phyloP scores from a whole-genome alignment of 1,140 invertebrate genomes.

The honey bee (Apis mellifera) region Amel_HAv3.1 CM009936.2:10970001-10970500 shows the following conservation, averaged over 20 bases:
- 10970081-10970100: conserved; percentile 22
- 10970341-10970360: neutral
- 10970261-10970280: conserved; percentile 82
- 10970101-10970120: conserved; percentile 54
- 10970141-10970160: conserved; percentile 46
- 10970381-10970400: conserved; percentile 53
- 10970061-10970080: conserved; percentile 13
- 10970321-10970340: too few relatives aligned
- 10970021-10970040: neutral
- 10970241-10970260: conserved; percentile 78
- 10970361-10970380: conserved; percentile 28
- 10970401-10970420: conserved; percentile 35
- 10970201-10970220: conserved; percentile 76
- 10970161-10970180: conserved; percentile 48
- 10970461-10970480: conserved; percentile 30
- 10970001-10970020: neutral
- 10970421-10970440: conserved; percentile 29
- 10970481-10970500: conserved; percentile 16
- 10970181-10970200: conserved; percentile 63
- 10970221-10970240: conserved; percentile 80
- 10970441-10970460: conserved; percentile 42
- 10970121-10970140: conserved; percentile 52
- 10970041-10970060: neutral
- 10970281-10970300: conserved; percentile 76
- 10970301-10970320: conserved; percentile 2